Base-by-base conservation (phyloP, 2,797 vertebrate species). In the Pristis pectinata region DNA sequence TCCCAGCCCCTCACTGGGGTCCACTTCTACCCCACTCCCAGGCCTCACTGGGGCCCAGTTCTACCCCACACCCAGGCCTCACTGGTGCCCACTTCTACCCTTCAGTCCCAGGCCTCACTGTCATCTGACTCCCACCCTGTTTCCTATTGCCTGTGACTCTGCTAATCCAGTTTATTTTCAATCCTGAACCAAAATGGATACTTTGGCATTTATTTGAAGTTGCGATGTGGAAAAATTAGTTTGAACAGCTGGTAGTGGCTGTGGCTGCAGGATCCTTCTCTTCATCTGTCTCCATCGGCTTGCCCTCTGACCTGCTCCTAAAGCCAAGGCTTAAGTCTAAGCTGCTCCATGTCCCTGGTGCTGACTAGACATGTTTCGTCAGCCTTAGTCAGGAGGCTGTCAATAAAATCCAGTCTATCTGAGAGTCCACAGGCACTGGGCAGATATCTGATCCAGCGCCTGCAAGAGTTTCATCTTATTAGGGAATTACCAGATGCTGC, bases 141-240 rank as follows among this genome's bases (percentile, higher is more conserved):
- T 2, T 30, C 27, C 74, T 34, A 30, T 76, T 3, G 53, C 56
- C 53, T 34, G 11, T 13, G 11, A 27, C 27, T 15, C 15, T 61
- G 56, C 34, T 91, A 91, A 91, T 91, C 87, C 87, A 64, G 59
- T 37, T 87, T 91, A 64, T 91, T 64, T 91, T 61, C 56, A 89
- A n/a, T 61, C 19, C 85, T 89, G 56, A 61, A 91, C 56, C n/a
- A 91, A 91, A 91, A 91, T 91, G 87, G n/a, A 64, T 34, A n/a
- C 87, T 64, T 91, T 37, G n/a, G 59, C 56, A 64, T 91, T 91
- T 91, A 91, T 64, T 91, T 91, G 87, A 91, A 91, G 87, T 64
- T 64, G 87, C 53, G 64, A 91, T 22, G n/a, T 1, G 59, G 56
- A 64, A 91, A 37, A 91, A 64, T 91, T 61, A 91, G 83, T 91